Evolutionary conservation across 2,888 invertebrate species (phyloP).

Genomic region (Eucriotettix oculatus): DNA sequence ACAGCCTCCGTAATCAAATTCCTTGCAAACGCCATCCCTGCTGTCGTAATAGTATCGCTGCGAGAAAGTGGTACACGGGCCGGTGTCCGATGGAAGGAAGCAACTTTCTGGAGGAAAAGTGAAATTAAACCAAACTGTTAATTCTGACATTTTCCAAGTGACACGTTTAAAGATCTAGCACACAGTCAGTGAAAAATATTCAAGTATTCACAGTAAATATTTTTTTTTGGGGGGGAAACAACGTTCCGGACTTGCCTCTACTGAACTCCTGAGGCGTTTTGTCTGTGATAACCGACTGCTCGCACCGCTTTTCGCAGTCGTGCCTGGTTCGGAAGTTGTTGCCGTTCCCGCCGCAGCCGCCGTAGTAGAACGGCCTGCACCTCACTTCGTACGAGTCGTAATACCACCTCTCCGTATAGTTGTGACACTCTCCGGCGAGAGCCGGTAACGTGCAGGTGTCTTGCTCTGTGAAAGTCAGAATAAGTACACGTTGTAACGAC

Average conservation of each 20-base stretch:
- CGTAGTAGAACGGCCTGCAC: conserved; percentile 72
- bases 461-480: conserved; percentile 30
- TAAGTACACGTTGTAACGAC: not conserved
- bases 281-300: conserved; percentile 25
- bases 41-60: conserved; percentile 58
- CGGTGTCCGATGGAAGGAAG: conserved; percentile 44
- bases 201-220: not conserved
- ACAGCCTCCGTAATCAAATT: conserved; percentile 69
- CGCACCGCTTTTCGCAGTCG: conserved; percentile 50
- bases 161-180: not conserved
- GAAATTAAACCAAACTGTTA: not conserved
- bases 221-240: no score
- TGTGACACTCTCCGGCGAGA: conserved; percentile 57
- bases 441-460: conserved; percentile 61
- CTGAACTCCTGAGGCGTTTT: conserved; percentile 23
- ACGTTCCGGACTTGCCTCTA: conserved; percentile 20
- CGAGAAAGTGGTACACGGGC: conserved; percentile 41
- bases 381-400: conserved; percentile 56
- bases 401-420: conserved; percentile 64
- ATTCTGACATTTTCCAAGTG: not conserved
- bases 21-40: conserved; percentile 51
- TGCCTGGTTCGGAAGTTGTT: conserved; percentile 62
- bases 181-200: not conserved
- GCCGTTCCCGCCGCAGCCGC: conserved; percentile 82
- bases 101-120: conserved; percentile 42